These are phyloP conservation scores for Ramazzottius varieornatus DNA, from an alignment of 2,888 invertebrate genomes.

Conservation along the genomic window DNA sequence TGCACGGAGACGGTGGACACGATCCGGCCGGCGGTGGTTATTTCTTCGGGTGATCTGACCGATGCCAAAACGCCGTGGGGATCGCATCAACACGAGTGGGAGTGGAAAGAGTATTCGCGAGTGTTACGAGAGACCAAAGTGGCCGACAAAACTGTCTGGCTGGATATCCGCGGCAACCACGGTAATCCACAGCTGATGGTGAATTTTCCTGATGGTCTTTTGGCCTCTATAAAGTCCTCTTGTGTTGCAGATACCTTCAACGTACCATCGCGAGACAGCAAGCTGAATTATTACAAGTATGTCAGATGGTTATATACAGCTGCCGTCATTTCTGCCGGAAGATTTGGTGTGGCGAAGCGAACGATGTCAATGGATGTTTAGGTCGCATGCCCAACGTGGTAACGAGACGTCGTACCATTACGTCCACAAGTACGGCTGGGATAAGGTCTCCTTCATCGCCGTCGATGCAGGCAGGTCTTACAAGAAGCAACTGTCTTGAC, in stretches of 20 bases:
- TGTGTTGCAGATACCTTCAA: conserved; percentile 55
- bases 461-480: too few species aligned
- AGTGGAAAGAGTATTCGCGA: conserved; percentile 52
- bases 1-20: conserved; percentile 42
- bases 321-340: not conserved
- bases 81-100: conserved; percentile 47
- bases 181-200: conserved; percentile 29
- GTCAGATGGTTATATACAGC: too few species aligned
- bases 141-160: conserved; percentile 43
- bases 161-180: conserved; percentile 74
- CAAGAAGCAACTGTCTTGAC: too few species aligned
- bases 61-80: conserved; percentile 59
- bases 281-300: conserved; percentile 40
- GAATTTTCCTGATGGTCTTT: not conserved
- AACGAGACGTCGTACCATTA: conserved; percentile 43
- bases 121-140: conserved; percentile 40
- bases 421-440: conserved; percentile 31
- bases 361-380: conserved; percentile 8
- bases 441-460: conserved; percentile 50
- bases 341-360: not conserved
- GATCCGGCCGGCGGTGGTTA: conserved; percentile 45
- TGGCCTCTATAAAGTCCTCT: not conserved
- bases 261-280: conserved; percentile 37
- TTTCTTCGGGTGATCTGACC: conserved; percentile 63
- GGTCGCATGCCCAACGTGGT: conserved; percentile 52